phyloP scores from a whole-genome alignment of 2,888 invertebrate species.

The Bellardia pandia region DNA sequence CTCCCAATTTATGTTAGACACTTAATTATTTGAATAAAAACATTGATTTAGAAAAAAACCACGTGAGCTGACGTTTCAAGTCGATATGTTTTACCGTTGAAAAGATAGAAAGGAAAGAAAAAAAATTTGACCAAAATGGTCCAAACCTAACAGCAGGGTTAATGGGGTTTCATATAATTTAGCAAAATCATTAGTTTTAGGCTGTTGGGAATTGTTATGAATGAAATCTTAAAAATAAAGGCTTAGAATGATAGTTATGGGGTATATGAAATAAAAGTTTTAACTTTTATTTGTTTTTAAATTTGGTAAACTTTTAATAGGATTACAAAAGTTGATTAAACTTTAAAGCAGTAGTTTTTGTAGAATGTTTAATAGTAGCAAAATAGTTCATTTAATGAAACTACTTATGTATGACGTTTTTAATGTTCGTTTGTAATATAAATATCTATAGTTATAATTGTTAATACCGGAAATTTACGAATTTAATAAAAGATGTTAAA shows the following conservation, averaged over 20 bases:
- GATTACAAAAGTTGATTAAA: not conserved
- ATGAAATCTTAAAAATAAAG: not conserved
- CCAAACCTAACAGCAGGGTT: too few relatives aligned
- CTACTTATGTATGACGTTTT: not conserved
- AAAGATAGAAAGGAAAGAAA: too few relatives aligned
- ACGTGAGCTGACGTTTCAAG: too few relatives aligned
- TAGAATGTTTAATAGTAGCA: not conserved
- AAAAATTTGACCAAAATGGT: too few relatives aligned
- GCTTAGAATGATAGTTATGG: not conserved
- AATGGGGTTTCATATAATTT: conserved; percentile 19
- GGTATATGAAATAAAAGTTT: not conserved
- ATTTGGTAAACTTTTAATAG: not conserved
- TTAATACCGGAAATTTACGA: too few relatives aligned
- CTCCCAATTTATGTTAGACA: too few relatives aligned
- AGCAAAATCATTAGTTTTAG: conserved; percentile 29
- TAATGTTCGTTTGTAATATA: not conserved
- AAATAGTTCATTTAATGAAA: too few relatives aligned
- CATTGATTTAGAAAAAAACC: too few relatives aligned
- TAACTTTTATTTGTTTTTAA: not conserved
- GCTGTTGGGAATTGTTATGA: not conserved
- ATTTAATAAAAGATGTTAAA: too few relatives aligned
- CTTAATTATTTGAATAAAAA: too few relatives aligned
- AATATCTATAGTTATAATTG: too few relatives aligned
- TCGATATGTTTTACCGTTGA: too few relatives aligned
- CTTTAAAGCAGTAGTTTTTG: not conserved